Evolutionary conservation across 2,797 vertebrate genomes (phyloP).

Genomic region (Austrolebias charrua): DNA sequence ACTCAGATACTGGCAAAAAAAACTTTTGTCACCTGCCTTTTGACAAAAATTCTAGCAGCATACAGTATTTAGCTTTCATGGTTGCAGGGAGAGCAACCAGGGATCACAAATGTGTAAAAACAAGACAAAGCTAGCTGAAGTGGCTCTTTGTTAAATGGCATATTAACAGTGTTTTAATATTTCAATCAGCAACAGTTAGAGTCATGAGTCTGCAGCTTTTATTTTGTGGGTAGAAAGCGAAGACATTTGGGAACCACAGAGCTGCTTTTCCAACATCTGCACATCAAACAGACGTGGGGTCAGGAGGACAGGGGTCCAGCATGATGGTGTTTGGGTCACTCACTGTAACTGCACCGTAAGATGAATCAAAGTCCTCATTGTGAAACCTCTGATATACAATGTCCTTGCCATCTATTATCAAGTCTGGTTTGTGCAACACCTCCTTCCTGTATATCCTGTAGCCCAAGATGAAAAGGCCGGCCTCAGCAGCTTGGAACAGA

Average conservation of each 20-base stretch:
- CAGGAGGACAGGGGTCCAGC: constrained; percentile 80
- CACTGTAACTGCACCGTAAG: constrained; percentile 86
- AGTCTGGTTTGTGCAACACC: constrained; percentile 83
- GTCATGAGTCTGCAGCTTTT: no score
- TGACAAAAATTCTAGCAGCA: no score
- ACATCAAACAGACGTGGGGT: constrained; percentile 72
- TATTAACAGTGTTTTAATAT: no score
- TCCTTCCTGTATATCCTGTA: constrained; percentile 89
- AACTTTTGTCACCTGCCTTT: no score
- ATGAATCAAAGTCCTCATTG: constrained; percentile 85
- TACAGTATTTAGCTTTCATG: no score
- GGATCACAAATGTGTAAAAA: no score
- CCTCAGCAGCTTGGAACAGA: constrained; percentile 94
- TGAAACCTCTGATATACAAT: constrained; percentile 92
- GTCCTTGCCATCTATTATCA: constrained; percentile 76
- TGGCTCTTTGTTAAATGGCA: neutral
- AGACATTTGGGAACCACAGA: neutral
- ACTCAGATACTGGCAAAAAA: no score
- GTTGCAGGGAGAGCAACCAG: no score
- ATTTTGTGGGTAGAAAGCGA: no score
- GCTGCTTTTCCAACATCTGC: neutral
- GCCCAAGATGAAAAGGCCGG: constrained; percentile 88
- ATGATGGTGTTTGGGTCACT: constrained; percentile 80
- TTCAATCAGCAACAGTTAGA: no score
- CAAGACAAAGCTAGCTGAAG: no score